Evolutionary conservation across 2,113 vertebrate species (phyloP).

Genomic region (Siphamia tubifer): DNA sequence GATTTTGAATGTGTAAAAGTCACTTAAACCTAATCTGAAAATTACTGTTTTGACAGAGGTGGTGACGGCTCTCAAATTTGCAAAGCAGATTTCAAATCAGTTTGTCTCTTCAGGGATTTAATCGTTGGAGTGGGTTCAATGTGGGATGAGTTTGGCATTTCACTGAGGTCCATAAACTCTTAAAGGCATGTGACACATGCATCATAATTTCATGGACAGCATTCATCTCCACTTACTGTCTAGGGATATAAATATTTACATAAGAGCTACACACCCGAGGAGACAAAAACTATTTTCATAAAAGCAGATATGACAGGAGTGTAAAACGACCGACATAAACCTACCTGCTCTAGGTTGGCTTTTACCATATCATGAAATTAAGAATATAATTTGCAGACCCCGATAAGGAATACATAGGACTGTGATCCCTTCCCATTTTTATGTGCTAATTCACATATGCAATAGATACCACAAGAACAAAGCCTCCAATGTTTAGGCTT

Average conservation of each 20-base stretch:
- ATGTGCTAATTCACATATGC: neutral
- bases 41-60: neutral
- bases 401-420: slow-evolving; percentile 4
- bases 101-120: neutral
- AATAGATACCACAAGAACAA: neutral
- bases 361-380: neutral
- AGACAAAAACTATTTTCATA: neutral
- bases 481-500: neutral
- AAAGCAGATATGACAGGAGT: neutral
- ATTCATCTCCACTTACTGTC: neutral
- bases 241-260: neutral
- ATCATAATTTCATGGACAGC: neutral
- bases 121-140: neutral
- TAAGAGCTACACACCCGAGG: neutral
- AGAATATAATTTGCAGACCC: neutral
- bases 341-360: neutral
- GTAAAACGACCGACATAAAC: neutral
- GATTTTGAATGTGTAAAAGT: neutral
- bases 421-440: slow-evolving; percentile 17
- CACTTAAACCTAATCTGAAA: neutral
- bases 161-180: neutral
- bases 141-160: neutral
- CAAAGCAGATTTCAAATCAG: neutral
- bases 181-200: neutral
- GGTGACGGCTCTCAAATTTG: neutral